phyloP scores from a whole-genome alignment of 2,888 invertebrate species.

The Euclidia mi region DNA sequence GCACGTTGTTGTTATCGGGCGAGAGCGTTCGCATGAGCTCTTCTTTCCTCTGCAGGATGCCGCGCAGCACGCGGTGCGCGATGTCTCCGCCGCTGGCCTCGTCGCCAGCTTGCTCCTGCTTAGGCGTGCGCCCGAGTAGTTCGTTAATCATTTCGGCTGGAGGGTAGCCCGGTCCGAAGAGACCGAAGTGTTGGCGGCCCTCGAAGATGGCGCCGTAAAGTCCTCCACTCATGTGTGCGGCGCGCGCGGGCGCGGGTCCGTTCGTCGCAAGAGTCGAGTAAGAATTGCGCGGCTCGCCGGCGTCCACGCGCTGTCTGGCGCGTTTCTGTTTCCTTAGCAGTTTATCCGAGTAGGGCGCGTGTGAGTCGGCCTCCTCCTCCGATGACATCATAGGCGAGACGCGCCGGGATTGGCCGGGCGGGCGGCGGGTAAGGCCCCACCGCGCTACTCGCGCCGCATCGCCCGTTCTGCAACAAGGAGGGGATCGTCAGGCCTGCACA shows the following conservation, averaged over 20 bases:
- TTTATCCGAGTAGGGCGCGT: slow-evolving; percentile 98
- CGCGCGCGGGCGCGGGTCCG: slow-evolving; percentile 90
- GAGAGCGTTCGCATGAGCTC: slow-evolving; percentile 92
- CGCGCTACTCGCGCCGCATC: slow-evolving; percentile 87
- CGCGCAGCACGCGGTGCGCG: slow-evolving; percentile 96
- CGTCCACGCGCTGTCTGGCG: slow-evolving; percentile 98
- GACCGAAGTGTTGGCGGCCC: slow-evolving; percentile 94
- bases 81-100: slow-evolving; percentile 87
- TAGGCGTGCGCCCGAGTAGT: slow-evolving; percentile 95
- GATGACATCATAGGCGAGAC: slow-evolving; percentile 98
- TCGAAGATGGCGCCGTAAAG: slow-evolving; percentile 96
- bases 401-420: slow-evolving; percentile 95
- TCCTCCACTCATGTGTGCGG: slow-evolving; percentile 96
- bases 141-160: slow-evolving; percentile 98
- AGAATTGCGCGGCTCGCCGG: slow-evolving; percentile 98
- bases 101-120: slow-evolving; percentile 91
- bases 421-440: slow-evolving; percentile 90
- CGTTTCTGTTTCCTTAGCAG: slow-evolving; percentile 98
- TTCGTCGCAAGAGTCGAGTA: slow-evolving; percentile 92
- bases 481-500: slow-evolving; percentile 82
- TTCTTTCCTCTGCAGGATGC: slow-evolving; percentile 97
- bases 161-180: slow-evolving; percentile 96
- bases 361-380: slow-evolving; percentile 98
- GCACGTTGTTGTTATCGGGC: slow-evolving; percentile 90
- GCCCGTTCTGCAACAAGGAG: slow-evolving; percentile 88